Conservation (phyloP, 2,113 vertebrate species). For the Tetraodon nigroviridis region DNA sequence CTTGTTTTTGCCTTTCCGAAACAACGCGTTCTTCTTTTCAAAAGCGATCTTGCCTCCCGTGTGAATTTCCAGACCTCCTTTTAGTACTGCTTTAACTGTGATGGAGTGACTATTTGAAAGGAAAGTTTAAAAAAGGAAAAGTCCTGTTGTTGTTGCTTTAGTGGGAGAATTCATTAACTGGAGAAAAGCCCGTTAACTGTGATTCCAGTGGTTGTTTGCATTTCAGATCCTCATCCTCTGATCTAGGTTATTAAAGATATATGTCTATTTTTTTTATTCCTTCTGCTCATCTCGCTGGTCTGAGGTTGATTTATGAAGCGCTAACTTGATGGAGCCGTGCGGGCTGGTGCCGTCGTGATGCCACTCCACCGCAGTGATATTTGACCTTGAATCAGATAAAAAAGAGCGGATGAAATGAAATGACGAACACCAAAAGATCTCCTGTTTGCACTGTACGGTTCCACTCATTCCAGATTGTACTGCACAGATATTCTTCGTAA, state of each 20-base stretch:
- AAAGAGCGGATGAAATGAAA: constrained; percentile 9
- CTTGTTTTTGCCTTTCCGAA: constrained; percentile 61
- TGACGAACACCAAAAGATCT: constrained; percentile 35
- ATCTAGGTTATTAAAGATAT: constrained; percentile 44
- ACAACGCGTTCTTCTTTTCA: constrained; percentile 42
- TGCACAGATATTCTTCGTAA: constrained; percentile 60
- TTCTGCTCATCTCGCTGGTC: constrained; percentile 29
- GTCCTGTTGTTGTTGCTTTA: constrained; percentile 33
- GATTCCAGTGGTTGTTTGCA: constrained; percentile 39
- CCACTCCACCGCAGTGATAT: background rate
- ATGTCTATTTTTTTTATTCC: constrained; percentile 26
- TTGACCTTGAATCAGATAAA: constrained; percentile 28
- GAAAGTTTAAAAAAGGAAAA: background rate
- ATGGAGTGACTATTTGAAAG: constrained; percentile 40
- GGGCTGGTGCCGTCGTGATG: background rate
- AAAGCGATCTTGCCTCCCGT: constrained; percentile 42
- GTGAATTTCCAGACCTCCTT: constrained; percentile 45
- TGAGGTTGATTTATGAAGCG: constrained; percentile 31
- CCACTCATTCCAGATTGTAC: constrained; percentile 57
- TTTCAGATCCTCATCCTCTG: constrained; percentile 27
- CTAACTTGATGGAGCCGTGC: constrained; percentile 4
- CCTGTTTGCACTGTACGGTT: constrained; percentile 34
- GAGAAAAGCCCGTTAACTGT: constrained; percentile 41
- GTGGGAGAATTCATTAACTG: constrained; percentile 19
- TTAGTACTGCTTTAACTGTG: constrained; percentile 39